These are phyloP conservation scores for Malacoraja senta DNA, from an alignment of 2,797 vertebrate species.

Conservation along the genomic window DNA sequence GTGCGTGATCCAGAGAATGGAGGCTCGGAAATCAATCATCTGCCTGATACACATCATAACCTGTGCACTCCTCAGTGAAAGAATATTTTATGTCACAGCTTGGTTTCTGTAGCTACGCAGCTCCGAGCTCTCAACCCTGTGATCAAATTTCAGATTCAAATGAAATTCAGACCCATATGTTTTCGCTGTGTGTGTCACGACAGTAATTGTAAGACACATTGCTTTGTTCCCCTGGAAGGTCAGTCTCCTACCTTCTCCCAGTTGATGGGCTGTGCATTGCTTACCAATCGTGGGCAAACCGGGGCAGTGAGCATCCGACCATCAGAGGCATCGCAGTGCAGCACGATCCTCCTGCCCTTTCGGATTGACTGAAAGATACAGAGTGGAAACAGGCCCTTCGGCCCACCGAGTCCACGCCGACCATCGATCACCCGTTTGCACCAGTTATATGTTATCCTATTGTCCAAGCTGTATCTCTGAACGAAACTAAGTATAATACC, in stretches of 20 bases:
- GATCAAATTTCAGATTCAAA: background rate
- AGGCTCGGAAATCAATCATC: conserved; percentile 12
- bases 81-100: conserved; percentile 21
- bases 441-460: too few relatives aligned
- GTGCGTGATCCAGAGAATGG: background rate
- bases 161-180: conserved; percentile 25
- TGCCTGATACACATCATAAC: background rate
- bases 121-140: background rate
- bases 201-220: conserved; percentile 16
- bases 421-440: too few relatives aligned
- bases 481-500: too few relatives aligned
- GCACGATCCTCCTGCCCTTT: too few relatives aligned
- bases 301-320: background rate
- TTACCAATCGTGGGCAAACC: background rate
- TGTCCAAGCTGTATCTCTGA: too few relatives aligned
- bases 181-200: background rate
- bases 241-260: conserved; percentile 8
- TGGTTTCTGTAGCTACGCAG: background rate
- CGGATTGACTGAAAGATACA: too few relatives aligned
- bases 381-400: too few relatives aligned
- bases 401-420: too few relatives aligned
- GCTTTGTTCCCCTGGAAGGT: background rate
- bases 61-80: background rate
- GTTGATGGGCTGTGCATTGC: conserved; percentile 6
- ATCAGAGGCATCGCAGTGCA: background rate